Base-by-base conservation (phyloP, 2,113 vertebrate species). In the Calyptommatus sinebrachiatus region DNA sequence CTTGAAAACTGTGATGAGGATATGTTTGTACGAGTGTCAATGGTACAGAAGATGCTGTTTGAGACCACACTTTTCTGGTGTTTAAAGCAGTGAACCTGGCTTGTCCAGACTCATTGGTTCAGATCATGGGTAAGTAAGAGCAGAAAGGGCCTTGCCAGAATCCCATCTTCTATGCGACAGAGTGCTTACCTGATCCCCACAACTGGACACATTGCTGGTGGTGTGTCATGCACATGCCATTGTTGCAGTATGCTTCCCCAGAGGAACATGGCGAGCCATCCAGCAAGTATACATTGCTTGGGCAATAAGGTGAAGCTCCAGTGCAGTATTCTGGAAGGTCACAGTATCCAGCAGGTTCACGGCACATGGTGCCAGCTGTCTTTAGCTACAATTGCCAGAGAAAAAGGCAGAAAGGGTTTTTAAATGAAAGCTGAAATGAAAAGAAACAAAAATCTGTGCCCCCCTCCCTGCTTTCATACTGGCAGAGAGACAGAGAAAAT, bases 321-420 rank as follows among this genome's bases (percentile, higher is more conserved):
- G 96, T 99, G 94, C 98, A 99, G 90, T 96, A 99, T 61, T 99
- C 98, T 0, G 98, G 97, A 16, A 99, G 97, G 92, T 99, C 98
- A 1, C 98, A 99, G 0, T 96, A 90, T 0, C 97, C 97, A 0
- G 95, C 95, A 0, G 95, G 94, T 0, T 92, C 95, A 26, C 98
- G 94, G 88, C 98, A 99, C 86, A 93, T 89, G 0, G 95, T 95
- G 4, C 98, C 98, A 0, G 97, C 96, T 16, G 92, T 91, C 90
- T 97, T 99, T 46, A 99, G 78, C 98, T 99, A 87, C 3, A 5
- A 62, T 45, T 63, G 41, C 5, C 20, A 22, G 48, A 0, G 7
- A 57, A 20, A 7, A 71, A 7, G 45, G 48, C 82, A 61, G 28
- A 8, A 4, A 11, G 63, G 68, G 29, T 16, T 0, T 26, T 35